A percentile compares a stretch with the other conserved stretches of the same genome.
Evolutionary conservation across 2,888 invertebrate genomes (phyloP).

Genomic region (Hirtodrosophila alboralis): DNA sequence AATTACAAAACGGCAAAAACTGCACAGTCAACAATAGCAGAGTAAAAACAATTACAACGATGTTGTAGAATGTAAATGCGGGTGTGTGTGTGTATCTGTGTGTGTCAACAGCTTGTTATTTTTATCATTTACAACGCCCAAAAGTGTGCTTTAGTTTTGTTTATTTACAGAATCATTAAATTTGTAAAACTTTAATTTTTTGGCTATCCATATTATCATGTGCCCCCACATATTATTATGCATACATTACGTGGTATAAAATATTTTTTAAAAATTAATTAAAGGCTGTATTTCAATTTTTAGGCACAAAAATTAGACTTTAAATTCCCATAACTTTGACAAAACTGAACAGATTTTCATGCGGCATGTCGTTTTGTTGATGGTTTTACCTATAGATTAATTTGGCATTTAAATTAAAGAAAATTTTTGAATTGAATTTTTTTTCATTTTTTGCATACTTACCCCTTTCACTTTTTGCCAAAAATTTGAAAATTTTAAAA

Average conservation of each 20-base stretch:
- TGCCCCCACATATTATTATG: not conserved
- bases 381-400: no score
- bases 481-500: no score
- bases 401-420: not conserved
- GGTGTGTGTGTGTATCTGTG: slow-evolving; percentile 6
- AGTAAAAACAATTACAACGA: slow-evolving; percentile 21
- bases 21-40: slow-evolving; percentile 49
- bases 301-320: no score
- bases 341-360: no score
- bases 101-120: slow-evolving; percentile 57
- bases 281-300: no score
- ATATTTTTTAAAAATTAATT: no score
- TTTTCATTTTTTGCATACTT: no score
- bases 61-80: slow-evolving; percentile 1
- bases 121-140: slow-evolving; percentile 34
- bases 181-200: slow-evolving; percentile 2
- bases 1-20: slow-evolving; percentile 65
- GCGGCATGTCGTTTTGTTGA: no score
- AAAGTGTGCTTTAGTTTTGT: slow-evolving; percentile 42
- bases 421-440: no score
- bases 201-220: slow-evolving; percentile 2
- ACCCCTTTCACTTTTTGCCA: no score
- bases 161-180: slow-evolving; percentile 22
- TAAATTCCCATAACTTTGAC: no score
- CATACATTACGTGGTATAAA: no score